Conservation (phyloP, 2,888 invertebrate species). For the Epistrophe grossulariae region DNA sequence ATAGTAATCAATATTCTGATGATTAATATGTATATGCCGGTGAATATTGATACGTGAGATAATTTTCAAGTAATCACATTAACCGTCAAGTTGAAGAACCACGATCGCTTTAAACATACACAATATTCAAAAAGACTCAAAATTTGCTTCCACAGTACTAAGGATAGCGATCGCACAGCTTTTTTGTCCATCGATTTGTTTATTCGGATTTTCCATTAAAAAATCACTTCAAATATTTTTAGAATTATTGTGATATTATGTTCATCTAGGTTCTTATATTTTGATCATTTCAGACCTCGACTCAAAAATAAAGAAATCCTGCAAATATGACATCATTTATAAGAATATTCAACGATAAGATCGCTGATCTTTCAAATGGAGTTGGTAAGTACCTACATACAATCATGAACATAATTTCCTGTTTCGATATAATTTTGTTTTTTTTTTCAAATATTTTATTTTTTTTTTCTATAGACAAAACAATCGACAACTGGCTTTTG, state of each 20-base stretch:
- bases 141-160: conserved; percentile 23
- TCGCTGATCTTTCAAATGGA: conserved; percentile 81
- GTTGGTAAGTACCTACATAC: conserved; percentile 81
- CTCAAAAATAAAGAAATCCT: neutral
- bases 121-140: neutral
- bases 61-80: conserved; percentile 30
- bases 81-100: conserved; percentile 23
- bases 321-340: conserved; percentile 80
- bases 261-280: neutral
- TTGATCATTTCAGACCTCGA: conserved; percentile 15
- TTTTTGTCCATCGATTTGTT: neutral
- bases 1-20: conserved; percentile 58
- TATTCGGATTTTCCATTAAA: neutral
- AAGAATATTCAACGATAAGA: conserved; percentile 81
- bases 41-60: conserved; percentile 44
- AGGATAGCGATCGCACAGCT: conserved; percentile 13
- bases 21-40: conserved; percentile 49
- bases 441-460: too few relatives aligned
- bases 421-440: neutral
- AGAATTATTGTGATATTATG: neutral
- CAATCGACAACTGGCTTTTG: conserved; percentile 90
- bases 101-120: neutral
- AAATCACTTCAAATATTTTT: neutral
- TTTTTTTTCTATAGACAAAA: conserved; percentile 86
- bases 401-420: neutral